These are phyloP conservation scores for Itoplectis maculator DNA, from an alignment of 2,888 invertebrate species.

Conservation along the genomic window DNA sequence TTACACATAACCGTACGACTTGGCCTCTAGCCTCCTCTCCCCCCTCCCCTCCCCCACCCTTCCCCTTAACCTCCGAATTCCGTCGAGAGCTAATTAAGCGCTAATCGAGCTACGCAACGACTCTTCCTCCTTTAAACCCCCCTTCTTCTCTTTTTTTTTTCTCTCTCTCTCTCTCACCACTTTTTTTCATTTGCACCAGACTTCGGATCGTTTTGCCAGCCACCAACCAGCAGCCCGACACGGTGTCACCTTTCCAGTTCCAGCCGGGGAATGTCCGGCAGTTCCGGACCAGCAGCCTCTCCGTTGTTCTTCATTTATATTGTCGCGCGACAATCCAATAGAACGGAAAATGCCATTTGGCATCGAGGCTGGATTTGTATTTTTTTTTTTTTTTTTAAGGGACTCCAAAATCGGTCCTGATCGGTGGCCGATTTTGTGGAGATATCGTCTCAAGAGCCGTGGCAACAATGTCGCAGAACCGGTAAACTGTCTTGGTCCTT, in stretches of 20 bases:
- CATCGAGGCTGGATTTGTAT: neutral
- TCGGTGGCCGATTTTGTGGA: slow-evolving; percentile 60
- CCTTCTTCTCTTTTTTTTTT: slow-evolving; percentile 14
- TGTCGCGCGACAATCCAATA: neutral
- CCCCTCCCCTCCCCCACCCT: too few species aligned
- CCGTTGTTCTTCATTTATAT: slow-evolving; percentile 23
- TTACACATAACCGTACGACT: slow-evolving; percentile 7
- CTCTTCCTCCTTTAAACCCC: slow-evolving; percentile 11
- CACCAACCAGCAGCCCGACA: neutral
- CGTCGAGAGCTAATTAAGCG: slow-evolving; percentile 59
- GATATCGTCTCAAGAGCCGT: slow-evolving; percentile 53
- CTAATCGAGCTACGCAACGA: slow-evolving; percentile 52
- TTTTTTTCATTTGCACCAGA: neutral
- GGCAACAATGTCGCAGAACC: slow-evolving; percentile 47
- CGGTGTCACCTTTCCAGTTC: slow-evolving; percentile 48
- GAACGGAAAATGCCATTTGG: slow-evolving; percentile 31
- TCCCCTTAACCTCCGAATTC: slow-evolving; percentile 41
- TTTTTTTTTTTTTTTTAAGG: too few species aligned
- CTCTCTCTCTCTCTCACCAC: neutral
- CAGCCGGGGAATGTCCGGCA: slow-evolving; percentile 44
- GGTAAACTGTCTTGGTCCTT: slow-evolving; percentile 44
- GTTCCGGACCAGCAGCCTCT: slow-evolving; percentile 40
- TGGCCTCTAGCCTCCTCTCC: slow-evolving; percentile 10
- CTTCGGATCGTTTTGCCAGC: neutral
- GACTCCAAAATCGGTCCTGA: slow-evolving; percentile 29